A percentile compares a stretch with the other conserved stretches of the same genome.
Evolutionary conservation across 2,888 invertebrate species (phyloP).

Genomic region (Limenitis camilla): DNA sequence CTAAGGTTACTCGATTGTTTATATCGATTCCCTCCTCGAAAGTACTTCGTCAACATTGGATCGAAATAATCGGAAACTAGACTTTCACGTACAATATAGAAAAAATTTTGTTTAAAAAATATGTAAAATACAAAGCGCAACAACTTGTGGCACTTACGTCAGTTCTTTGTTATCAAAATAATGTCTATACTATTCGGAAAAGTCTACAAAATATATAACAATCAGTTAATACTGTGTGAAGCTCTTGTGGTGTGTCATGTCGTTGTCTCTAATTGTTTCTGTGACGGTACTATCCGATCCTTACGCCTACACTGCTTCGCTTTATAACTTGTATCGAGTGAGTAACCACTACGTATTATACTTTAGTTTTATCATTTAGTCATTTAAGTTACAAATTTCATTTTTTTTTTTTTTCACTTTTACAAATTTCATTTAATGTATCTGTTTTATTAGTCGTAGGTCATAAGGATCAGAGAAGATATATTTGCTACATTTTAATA

Average conservation of each 20-base stretch:
- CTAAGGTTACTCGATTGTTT: not conserved
- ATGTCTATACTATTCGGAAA: conserved; percentile 37
- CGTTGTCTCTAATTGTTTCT: conserved; percentile 67
- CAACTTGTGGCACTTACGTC: conserved; percentile 58
- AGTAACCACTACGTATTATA: too few species aligned
- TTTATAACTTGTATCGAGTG: not conserved
- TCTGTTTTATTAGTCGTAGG: not conserved
- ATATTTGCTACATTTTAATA: conserved; percentile 7
- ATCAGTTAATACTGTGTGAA: conserved; percentile 40
- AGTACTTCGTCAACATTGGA: conserved; percentile 12
- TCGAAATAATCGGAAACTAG: conserved; percentile 18
- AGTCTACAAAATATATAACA: conserved; percentile 25
- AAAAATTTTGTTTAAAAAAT: conserved; percentile 38
- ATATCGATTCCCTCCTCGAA: conserved; percentile 28
- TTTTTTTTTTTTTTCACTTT: too few species aligned
- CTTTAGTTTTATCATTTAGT: too few species aligned
- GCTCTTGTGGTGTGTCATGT: conserved; percentile 68
- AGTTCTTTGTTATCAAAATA: conserved; percentile 49
- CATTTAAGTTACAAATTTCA: too few species aligned
- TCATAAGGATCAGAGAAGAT: conserved; percentile 11
- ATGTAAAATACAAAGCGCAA: conserved; percentile 39
- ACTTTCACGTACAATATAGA: conserved; percentile 32
- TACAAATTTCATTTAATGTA: too few species aligned
- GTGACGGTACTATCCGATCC: conserved; percentile 17
- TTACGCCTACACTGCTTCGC: not conserved